Base-by-base conservation (phyloP, 2,888 invertebrate species). In the Pegoplata infirma region DNA sequence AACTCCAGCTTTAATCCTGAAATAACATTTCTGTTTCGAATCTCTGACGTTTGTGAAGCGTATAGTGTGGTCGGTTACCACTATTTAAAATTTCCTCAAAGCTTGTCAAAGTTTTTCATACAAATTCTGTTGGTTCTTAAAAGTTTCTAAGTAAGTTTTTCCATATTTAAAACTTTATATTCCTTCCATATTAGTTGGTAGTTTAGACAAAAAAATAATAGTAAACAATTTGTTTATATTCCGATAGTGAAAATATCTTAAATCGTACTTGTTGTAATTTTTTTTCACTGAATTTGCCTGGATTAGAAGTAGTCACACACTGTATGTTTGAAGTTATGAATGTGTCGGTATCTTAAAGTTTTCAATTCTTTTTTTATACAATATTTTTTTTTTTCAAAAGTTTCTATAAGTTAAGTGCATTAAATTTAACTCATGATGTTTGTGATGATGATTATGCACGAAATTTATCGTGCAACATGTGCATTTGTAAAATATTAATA, bases 401-500 rank as follows among this genome's bases (percentile, higher is more conserved):
- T 63, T 75, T 63, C n/a, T n/a, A n/a, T n/a, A n/a, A n/a, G n/a
- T n/a, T n/a, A n/a, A 36, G 68, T 40, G 25, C 36, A 68, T 69
- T 28, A 56, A 76, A 58, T 32, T 16, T 68, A 63, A 12, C 68
- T 49, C 64, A 63, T 76, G 75, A 76, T 68, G 63, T 63, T 76
- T 76, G 59, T 53, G 81, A 80, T 81, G 81, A 80, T 81, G 82
- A 81, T 76, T 77, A 76, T 81, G 80, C 83, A 82, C 82, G 83
- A 83, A 83, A 82, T 82, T 83, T 82, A 82, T 82, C 81, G 83
- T 83, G 82, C 79, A 82, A 81, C 80, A 78, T 82, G 83, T 81
- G 83, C 83, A 82, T 83, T 83, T 80, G 82, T 83, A 82, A 82
- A 83, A 76, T 63, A 76, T 74, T 23, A 8, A 46, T 25, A 53